Percentiles rank a stretch among this genome's conserved stretches.
Conservation (phyloP, 1,140 invertebrate genomes). For the Cotesia vestalis region DNA sequence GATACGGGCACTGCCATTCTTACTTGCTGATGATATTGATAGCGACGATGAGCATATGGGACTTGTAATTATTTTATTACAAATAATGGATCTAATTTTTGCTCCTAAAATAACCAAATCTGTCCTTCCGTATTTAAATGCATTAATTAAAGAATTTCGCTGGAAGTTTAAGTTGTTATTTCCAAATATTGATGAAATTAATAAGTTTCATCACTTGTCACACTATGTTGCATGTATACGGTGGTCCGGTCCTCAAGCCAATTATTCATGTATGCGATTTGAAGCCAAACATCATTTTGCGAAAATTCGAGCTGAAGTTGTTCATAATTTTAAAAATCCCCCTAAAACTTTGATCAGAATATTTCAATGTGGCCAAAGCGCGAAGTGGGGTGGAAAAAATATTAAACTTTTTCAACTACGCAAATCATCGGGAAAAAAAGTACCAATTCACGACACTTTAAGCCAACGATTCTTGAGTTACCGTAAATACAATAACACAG, state of each 20-base stretch:
- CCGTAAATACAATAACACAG: neutral
- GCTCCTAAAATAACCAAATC: too few species aligned
- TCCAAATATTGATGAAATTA: conserved; percentile 3
- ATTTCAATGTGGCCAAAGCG: conserved; percentile 7
- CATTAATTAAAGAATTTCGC: too few species aligned
- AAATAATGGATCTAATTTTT: too few species aligned
- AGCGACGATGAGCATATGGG: too few species aligned
- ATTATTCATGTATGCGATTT: conserved; percentile 36
- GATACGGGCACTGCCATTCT: too few species aligned
- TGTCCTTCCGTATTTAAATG: too few species aligned
- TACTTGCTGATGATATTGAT: too few species aligned
- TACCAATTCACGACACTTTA: neutral
- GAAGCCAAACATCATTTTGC: conserved; percentile 40
- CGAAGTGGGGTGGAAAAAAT: conserved; percentile 2
- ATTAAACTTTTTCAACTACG: neutral
- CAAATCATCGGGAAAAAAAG: conserved; percentile 1
- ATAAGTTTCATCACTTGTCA: conserved; percentile 37
- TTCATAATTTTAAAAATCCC: conserved; percentile 9
- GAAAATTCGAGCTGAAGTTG: conserved; percentile 15
- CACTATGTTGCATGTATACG: conserved; percentile 35
- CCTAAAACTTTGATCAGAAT: conserved; percentile 7
- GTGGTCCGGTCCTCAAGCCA: conserved; percentile 34
- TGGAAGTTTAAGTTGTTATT: neutral
- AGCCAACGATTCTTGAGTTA: neutral
- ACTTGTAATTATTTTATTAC: too few species aligned